Evolutionary conservation across 2,888 invertebrate genomes (phyloP), one percentile per base, ranked within the genome.

Genomic region (Malacosoma neustria): DNA sequence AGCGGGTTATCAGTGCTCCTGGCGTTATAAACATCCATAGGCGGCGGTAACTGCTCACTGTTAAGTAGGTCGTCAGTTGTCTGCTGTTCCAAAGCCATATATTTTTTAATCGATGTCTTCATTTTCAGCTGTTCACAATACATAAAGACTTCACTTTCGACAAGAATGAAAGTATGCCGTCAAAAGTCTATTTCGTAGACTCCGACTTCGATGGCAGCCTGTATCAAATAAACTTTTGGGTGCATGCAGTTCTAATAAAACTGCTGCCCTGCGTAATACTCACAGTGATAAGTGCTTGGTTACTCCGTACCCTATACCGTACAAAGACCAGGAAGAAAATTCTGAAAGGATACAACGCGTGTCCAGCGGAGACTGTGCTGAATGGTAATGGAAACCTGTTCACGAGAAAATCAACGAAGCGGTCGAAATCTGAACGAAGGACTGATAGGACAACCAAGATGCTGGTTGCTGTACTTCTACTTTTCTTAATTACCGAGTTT

Each of bases 401-500:
- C 30, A 73, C 73, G 1, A 69, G 73, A 37, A 82, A 77, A 46
- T 59, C 75, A 0, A 73, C 80, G 1, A 85, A 84, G 41, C 58
- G 81, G 1, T 64, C 80, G 2, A 85, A 85, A 38, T 75, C 81
- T 0, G 85, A 85, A 46, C 54, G 75, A 1, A 58, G 82, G 31
- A 80, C 85, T 0, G 95, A 97, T 62, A 87, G 97, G 32, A 97
- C 97, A 0, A 97, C 97, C 0, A 91, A 91, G 62, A 95, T 97
- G 91, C 81, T 97, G 34, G 89, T 97, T 1, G 96, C 96, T 0
- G 94, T 97, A 0, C 87, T 97, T 1, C 73, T 95, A 2, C 87
- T 97, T 2, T 97, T 97, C 61, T 87, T 97, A 2, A 75, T 96
- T 33, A 97, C 97, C 0, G 97, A 97, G 72, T 92, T 97, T 49